Evolutionary conservation across 2,113 vertebrate genomes (phyloP).

Genomic region (Arenaria interpres): DNA sequence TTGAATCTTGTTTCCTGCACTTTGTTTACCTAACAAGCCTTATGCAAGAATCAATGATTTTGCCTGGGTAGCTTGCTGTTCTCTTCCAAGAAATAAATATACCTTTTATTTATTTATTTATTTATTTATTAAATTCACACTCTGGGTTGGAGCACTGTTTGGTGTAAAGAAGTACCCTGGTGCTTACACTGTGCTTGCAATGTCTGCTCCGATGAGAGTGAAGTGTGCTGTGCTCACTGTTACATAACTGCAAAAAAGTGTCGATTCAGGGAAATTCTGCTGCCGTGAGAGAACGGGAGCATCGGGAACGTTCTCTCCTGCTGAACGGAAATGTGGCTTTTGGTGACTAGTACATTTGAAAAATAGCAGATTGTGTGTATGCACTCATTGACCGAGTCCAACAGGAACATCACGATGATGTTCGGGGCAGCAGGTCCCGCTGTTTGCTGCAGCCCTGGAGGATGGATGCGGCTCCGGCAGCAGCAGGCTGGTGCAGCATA

Average conservation of each 20-base stretch:
- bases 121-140: not conserved
- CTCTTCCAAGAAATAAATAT: not conserved
- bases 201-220: not conserved
- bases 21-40: not conserved
- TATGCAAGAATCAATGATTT: not conserved
- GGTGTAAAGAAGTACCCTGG: not conserved
- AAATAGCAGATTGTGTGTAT: not conserved
- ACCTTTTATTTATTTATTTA: not conserved
- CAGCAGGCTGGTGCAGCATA: not conserved
- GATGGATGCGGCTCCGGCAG: not conserved
- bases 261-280: not conserved
- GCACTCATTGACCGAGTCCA: not conserved
- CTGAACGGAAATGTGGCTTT: not conserved
- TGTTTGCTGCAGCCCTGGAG: not conserved
- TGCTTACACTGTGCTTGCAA: accelerated
- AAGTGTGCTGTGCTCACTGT: not conserved
- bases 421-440: not conserved
- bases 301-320: not conserved
- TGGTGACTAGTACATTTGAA: not conserved
- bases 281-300: not conserved
- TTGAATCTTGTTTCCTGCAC: not conserved
- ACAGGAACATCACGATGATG: not conserved
- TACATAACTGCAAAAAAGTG: slow-evolving; percentile 26
- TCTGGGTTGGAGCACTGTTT: not conserved
- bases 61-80: not conserved